phyloP scores from a whole-genome alignment of 2,113 vertebrate species.

The Ceyx melanurus region DNA sequence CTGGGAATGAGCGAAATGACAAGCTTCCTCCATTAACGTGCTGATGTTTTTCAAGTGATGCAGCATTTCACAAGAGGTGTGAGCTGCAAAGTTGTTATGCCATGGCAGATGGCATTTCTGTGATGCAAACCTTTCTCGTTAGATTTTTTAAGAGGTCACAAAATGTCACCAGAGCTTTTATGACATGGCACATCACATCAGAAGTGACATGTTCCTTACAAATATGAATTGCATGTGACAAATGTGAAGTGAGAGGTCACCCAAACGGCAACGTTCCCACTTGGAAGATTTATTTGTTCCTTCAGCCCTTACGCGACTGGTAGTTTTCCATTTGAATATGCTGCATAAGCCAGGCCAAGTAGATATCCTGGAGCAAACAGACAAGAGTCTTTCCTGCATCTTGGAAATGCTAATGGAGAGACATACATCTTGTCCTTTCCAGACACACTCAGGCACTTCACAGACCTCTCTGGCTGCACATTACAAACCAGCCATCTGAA shows the following conservation, averaged over 20 bases:
- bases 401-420: background rate
- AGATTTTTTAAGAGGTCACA: slow-evolving; percentile 6
- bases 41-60: slow-evolving; percentile 3
- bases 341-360: background rate
- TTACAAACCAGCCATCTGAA: slow-evolving; percentile 4
- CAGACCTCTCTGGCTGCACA: background rate
- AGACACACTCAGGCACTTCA: background rate
- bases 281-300: background rate
- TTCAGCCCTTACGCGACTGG: background rate
- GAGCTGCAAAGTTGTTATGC: slow-evolving; percentile 8
- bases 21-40: slow-evolving; percentile 40
- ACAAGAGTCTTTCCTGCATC: background rate
- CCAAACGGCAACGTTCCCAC: background rate
- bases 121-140: background rate
- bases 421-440: background rate
- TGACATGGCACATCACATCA: slow-evolving; percentile 36
- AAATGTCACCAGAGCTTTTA: slow-evolving; percentile 53
- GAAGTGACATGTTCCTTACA: background rate
- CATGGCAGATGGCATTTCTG: slow-evolving; percentile 22
- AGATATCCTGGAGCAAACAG: background rate
- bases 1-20: slow-evolving; percentile 24
- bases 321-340: background rate
- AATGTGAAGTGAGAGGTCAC: background rate
- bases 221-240: background rate
- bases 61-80: slow-evolving; percentile 34